Conservation (phyloP, 2,888 invertebrate genomes). For the Diadromus collaris region DNA sequence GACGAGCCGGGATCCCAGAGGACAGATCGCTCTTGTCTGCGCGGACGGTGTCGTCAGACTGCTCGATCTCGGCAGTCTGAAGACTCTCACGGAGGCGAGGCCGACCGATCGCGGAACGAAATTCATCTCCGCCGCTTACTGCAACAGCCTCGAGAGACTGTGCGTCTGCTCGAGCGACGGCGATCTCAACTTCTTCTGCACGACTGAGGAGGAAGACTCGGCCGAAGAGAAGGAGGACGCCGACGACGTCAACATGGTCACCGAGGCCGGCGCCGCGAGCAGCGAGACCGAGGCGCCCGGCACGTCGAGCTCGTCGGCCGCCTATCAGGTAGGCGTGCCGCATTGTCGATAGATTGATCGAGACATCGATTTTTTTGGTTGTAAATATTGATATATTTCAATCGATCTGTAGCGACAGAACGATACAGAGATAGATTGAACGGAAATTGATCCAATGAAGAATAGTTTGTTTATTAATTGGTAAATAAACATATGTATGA, state of each 20-base stretch:
- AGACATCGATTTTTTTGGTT: too few relatives aligned
- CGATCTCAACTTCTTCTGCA: constrained; percentile 90
- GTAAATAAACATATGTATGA: too few relatives aligned
- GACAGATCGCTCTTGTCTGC: constrained; percentile 88
- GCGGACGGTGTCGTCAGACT: constrained; percentile 88
- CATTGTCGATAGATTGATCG: too few relatives aligned
- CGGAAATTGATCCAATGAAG: too few relatives aligned
- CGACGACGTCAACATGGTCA: constrained; percentile 80
- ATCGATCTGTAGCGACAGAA: too few relatives aligned
- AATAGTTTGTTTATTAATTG: too few relatives aligned
- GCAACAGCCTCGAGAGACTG: constrained; percentile 92
- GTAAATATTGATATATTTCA: too few relatives aligned
- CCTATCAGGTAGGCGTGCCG: too few relatives aligned
- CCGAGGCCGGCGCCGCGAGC: constrained; percentile 65
- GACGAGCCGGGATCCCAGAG: constrained; percentile 68
- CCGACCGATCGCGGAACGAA: constrained; percentile 83
- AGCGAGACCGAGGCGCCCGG: constrained; percentile 73
- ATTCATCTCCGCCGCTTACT: constrained; percentile 92
- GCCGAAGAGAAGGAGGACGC: constrained; percentile 88
- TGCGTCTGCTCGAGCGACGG: constrained; percentile 92
- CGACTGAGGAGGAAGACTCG: constrained; percentile 88
- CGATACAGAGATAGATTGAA: too few relatives aligned
- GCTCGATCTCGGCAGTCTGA: constrained; percentile 87
- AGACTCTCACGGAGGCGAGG: constrained; percentile 85
- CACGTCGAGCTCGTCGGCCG: constrained; percentile 74